Evolutionary conservation across 2,888 invertebrate genomes (phyloP).

Genomic region (Aleiodes alternator): DNA sequence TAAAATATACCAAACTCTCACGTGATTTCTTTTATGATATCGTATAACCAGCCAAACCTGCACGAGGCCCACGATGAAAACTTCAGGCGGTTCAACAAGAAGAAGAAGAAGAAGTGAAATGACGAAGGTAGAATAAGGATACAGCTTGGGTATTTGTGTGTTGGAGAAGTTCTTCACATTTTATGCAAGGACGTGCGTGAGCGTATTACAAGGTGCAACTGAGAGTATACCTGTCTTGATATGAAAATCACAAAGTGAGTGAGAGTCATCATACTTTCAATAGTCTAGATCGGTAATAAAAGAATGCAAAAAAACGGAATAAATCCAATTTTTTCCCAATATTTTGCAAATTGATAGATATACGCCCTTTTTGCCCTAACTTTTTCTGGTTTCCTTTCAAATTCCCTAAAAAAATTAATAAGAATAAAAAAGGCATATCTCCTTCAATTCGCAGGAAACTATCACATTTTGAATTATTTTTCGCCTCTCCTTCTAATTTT

Average conservation of each 20-base stretch:
- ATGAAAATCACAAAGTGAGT: too few relatives aligned
- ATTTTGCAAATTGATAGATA: too few relatives aligned
- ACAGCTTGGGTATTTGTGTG: not conserved
- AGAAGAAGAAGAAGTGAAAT: slow-evolving; percentile 1
- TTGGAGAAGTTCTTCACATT: slow-evolving; percentile 12
- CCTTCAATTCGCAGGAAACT: too few relatives aligned
- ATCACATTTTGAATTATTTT: not conserved
- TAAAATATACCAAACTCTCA: slow-evolving; percentile 58
- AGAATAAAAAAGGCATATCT: too few relatives aligned
- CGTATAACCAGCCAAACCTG: slow-evolving; percentile 71
- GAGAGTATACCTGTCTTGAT: too few relatives aligned
- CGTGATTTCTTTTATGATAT: slow-evolving; percentile 73
- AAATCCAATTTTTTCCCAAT: too few relatives aligned
- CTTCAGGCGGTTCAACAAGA: slow-evolving; percentile 29
- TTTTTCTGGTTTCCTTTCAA: too few relatives aligned
- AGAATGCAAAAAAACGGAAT: not conserved
- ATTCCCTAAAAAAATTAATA: too few relatives aligned
- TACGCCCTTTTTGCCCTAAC: too few relatives aligned
- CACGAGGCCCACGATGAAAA: slow-evolving; percentile 47
- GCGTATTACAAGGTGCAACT: slow-evolving; percentile 15
- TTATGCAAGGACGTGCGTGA: slow-evolving; percentile 35
- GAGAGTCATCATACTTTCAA: too few relatives aligned
- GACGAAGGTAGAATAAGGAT: slow-evolving; percentile 8
- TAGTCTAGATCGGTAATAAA: not conserved
- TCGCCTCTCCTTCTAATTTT: too few relatives aligned